These are phyloP conservation scores for Ceryle rudis DNA, from an alignment of 2,797 vertebrate species.

Conservation along the genomic window DNA sequence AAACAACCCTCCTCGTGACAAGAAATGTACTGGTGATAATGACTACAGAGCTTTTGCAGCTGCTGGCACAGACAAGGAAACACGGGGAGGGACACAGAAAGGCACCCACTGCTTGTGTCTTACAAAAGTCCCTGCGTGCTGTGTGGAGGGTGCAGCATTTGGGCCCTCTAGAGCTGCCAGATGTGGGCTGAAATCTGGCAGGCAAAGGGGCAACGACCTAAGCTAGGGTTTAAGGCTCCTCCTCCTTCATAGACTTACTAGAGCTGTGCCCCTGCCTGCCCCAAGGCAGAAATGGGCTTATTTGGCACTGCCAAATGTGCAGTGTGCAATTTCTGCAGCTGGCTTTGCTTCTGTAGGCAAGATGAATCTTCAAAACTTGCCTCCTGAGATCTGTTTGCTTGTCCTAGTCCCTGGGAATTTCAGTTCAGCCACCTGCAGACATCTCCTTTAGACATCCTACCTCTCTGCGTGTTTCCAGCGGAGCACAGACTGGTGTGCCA, in stretches of 20 bases:
- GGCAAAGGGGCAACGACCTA: not conserved
- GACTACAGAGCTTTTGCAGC: not conserved
- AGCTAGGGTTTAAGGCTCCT: not conserved
- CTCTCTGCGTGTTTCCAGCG: not conserved
- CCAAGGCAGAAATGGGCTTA: not conserved
- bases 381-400: not conserved
- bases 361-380: not conserved
- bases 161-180: not conserved
- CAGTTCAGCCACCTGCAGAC: not conserved
- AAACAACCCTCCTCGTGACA: not conserved
- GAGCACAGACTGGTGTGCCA: not conserved
- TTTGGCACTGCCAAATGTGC: not conserved
- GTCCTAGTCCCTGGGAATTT: not conserved
- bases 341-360: not conserved
- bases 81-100: not conserved
- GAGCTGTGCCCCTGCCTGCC: not conserved
- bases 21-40: not conserved
- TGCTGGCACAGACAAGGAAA: not conserved
- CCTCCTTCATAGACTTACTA: not conserved
- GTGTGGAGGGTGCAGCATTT: rapidly evolving
- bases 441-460: not conserved
- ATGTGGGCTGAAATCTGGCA: not conserved
- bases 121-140: not conserved
- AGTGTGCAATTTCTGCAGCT: not conserved
- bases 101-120: not conserved